These are phyloP conservation scores for Pilophorus perplexus DNA, from an alignment of 2,888 invertebrate species.

Conservation along the genomic window DNA sequence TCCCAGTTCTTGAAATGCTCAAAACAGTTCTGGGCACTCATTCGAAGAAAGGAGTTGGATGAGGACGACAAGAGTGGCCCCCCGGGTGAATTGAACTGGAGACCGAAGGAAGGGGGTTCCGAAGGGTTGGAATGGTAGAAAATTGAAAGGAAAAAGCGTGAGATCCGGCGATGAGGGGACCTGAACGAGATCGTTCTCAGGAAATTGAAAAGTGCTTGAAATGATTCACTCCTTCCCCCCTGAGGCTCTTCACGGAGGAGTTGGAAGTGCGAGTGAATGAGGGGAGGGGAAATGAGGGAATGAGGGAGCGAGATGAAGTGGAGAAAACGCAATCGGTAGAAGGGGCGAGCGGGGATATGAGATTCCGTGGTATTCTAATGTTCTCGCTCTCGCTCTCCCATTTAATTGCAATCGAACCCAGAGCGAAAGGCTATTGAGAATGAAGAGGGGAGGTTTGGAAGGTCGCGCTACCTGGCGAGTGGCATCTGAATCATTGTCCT, in stretches of 20 bases:
- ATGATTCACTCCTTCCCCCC: slow-evolving; percentile 32
- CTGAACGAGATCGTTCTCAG: slow-evolving; percentile 23
- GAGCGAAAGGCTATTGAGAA: slow-evolving; percentile 2
- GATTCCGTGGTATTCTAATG: slow-evolving; percentile 37
- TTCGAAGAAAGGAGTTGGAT: too few relatives aligned
- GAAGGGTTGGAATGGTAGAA: neutral
- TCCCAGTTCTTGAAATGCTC: too few relatives aligned
- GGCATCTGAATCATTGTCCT: slow-evolving; percentile 24
- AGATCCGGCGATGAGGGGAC: neutral
- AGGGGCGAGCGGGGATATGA: slow-evolving; percentile 26
- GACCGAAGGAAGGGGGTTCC: neutral
- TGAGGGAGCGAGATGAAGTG: neutral
- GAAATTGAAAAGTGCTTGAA: slow-evolving; percentile 41
- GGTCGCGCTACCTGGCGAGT: slow-evolving; percentile 9
- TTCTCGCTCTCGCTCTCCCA: slow-evolving; percentile 6
- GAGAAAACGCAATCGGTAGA: neutral
- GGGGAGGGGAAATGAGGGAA: neutral
- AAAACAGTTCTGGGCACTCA: too few relatives aligned
- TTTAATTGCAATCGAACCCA: slow-evolving; percentile 37
- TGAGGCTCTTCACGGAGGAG: neutral
- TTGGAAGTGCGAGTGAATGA: neutral
- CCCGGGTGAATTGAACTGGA: too few relatives aligned
- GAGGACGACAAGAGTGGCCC: too few relatives aligned
- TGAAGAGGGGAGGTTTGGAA: neutral
- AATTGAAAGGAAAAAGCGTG: slow-evolving; percentile 10